Evolutionary conservation across 2,888 invertebrate genomes (phyloP).

Genomic region (Embidobia sp.): DNA sequence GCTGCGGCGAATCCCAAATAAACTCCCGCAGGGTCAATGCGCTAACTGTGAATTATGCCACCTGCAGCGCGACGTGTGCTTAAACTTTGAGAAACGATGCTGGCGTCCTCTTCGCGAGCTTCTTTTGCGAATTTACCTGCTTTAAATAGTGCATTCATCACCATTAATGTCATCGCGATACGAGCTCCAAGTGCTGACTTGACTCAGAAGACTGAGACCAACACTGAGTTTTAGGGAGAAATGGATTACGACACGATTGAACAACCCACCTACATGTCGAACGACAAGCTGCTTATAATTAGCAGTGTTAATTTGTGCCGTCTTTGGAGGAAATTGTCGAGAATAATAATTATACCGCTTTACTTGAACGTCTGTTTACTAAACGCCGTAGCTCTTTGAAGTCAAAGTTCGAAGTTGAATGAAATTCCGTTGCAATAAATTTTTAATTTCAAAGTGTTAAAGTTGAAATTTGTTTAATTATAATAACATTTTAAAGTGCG

Average conservation of each 20-base stretch:
- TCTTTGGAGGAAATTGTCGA: constrained; percentile 63
- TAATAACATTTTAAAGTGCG: too few relatives aligned
- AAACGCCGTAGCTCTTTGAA: too few relatives aligned
- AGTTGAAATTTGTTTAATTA: too few relatives aligned
- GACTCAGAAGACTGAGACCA: constrained; percentile 42
- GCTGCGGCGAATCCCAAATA: constrained; percentile 66
- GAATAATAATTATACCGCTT: constrained; percentile 61
- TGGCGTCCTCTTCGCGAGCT: constrained; percentile 39
- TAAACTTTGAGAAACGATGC: constrained; percentile 62
- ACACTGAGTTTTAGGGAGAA: constrained; percentile 24
- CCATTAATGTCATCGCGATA: constrained; percentile 63
- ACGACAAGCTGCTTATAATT: constrained; percentile 64
- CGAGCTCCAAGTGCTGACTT: constrained; percentile 58
- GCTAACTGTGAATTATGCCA: constrained; percentile 69
- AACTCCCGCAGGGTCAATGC: constrained; percentile 66
- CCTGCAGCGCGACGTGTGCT: constrained; percentile 64
- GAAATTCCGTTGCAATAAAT: too few relatives aligned
- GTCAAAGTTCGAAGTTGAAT: too few relatives aligned
- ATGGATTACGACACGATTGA: constrained; percentile 61
- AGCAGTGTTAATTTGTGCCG: constrained; percentile 63
- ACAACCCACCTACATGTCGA: constrained; percentile 59
- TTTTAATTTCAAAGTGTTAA: too few relatives aligned
- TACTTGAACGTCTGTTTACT: too few relatives aligned
- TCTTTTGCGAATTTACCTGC: constrained; percentile 59
- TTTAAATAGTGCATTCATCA: constrained; percentile 64